Evolutionary conservation across 2,888 invertebrate genomes (phyloP).

Genomic region (Aleiodes leptofemur): DNA sequence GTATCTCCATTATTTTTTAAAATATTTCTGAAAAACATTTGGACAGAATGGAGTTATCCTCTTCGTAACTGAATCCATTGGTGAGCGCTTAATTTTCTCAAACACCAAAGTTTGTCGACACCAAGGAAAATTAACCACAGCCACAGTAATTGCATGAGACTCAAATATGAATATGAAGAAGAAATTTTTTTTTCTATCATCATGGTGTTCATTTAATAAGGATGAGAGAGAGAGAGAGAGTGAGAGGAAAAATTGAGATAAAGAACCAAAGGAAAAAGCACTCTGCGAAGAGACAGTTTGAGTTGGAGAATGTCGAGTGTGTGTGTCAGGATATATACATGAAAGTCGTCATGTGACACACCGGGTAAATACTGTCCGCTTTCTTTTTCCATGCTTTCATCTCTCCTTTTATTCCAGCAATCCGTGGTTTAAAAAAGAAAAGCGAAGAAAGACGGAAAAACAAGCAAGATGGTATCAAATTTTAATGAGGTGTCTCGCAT

Average conservation of each 20-base stretch:
- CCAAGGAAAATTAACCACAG: slow-evolving; percentile 47
- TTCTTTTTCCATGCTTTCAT: slow-evolving; percentile 29
- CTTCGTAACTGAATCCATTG: not conserved
- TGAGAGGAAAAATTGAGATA: slow-evolving; percentile 17
- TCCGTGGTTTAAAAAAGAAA: no score
- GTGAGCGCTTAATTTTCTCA: slow-evolving; percentile 45
- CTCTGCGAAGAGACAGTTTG: slow-evolving; percentile 20
- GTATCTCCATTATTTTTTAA: no score
- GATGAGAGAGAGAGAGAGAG: slow-evolving; percentile 27
- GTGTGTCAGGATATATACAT: slow-evolving; percentile 25
- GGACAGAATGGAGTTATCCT: no score
- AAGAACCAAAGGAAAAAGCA: slow-evolving; percentile 14
- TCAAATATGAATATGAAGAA: slow-evolving; percentile 29
- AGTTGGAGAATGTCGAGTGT: slow-evolving; percentile 24
- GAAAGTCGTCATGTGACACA: slow-evolving; percentile 34
- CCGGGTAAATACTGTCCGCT: slow-evolving; percentile 39
- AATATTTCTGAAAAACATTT: no score
- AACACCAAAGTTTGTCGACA: slow-evolving; percentile 29
- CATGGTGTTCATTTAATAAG: slow-evolving; percentile 48
- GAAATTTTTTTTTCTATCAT: slow-evolving; percentile 44
- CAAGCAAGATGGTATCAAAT: slow-evolving; percentile 37
- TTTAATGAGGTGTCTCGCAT: slow-evolving; percentile 47
- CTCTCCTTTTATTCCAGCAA: slow-evolving; percentile 15
- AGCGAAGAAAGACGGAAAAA: not conserved
- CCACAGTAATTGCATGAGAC: slow-evolving; percentile 45